These are phyloP conservation scores for Clarias gariepinus DNA, from an alignment of 2,113 vertebrate species.

Conservation along the genomic window DNA sequence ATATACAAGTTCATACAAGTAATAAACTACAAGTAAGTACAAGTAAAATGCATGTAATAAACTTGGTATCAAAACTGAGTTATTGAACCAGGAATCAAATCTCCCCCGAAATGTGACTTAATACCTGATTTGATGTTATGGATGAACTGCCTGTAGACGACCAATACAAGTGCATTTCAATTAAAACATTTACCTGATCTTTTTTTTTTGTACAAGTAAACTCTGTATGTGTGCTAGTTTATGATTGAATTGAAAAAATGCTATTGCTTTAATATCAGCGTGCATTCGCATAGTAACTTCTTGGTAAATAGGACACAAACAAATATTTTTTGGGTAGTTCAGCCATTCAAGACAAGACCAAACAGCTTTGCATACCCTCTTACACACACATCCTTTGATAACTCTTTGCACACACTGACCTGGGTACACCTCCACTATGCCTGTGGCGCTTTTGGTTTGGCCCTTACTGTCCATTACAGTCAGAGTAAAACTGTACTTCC, in stretches of 20 bases:
- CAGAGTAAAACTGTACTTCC: constrained; percentile 90
- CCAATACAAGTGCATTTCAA: background rate
- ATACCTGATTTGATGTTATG: too few relatives aligned
- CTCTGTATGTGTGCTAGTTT: background rate
- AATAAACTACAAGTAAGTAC: too few relatives aligned
- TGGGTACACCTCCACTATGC: constrained; percentile 86
- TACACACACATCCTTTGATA: background rate
- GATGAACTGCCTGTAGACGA: too few relatives aligned
- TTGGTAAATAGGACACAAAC: background rate
- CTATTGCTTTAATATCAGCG: background rate
- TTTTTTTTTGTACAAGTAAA: background rate
- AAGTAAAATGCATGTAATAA: too few relatives aligned
- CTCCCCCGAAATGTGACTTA: too few relatives aligned
- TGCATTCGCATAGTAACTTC: background rate
- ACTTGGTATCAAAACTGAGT: too few relatives aligned
- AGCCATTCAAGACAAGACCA: background rate
- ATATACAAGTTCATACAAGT: too few relatives aligned
- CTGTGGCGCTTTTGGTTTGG: constrained; percentile 80
- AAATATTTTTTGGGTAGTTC: background rate
- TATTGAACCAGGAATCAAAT: too few relatives aligned
- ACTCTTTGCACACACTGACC: constrained; percentile 72
- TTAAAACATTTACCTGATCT: background rate
- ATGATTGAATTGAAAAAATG: background rate
- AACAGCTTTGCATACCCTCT: constrained; percentile 38
- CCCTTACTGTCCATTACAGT: constrained; percentile 93